Base-by-base conservation (phyloP, 2,113 vertebrate species). In the Otolemur garnettii region DNA sequence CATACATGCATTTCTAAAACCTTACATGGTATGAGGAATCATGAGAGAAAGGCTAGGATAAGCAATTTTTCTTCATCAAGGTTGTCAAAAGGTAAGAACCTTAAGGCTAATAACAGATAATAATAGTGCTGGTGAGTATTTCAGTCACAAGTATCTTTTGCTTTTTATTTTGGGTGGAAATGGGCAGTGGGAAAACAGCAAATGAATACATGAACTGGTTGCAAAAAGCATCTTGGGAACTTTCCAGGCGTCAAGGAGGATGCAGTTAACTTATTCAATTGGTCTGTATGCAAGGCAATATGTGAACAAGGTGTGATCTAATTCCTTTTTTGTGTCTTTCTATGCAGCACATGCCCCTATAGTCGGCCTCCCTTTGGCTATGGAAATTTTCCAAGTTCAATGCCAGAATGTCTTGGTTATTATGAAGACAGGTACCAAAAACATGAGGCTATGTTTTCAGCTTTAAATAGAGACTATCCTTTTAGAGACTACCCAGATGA, bases 341-440 rank as follows among this genome's bases (percentile, higher is more conserved):
- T 95, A 14, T 95, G 93, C 97, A 99, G 99, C 98, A 98, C 98
- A 0, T 98, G 98, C 95, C 98, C 98, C 33, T 98, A 98, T 92
- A 98, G 97, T 90, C 97, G 85, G 7, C 98, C 98, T 97, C 97
- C 98, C 0, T 98, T 98, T 96, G 97, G 89, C 92, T 98, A 97
- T 60, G 97, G 97, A 59, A 98, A 98, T 92, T 98, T 97, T 97
- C 96, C 97, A 94, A 98, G 97, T 96, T 98, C 98, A 64, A 88
- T 97, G 96, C 97, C 98, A 75, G 98, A 98, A 95, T 97, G 92
- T 95, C 96, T 97, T 78, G 96, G 97, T 93, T 98, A 97, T 96
- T 98, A 96, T 74, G 98, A 98, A 96, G 98, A 98, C 50, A 96
- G 92, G 71, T 98, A 96, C 94, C 98, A 98, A 97, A 98, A 97